These are phyloP conservation scores for Litoditis marina DNA, from an alignment of 2,888 invertebrate species.

Conservation along the genomic window DNA sequence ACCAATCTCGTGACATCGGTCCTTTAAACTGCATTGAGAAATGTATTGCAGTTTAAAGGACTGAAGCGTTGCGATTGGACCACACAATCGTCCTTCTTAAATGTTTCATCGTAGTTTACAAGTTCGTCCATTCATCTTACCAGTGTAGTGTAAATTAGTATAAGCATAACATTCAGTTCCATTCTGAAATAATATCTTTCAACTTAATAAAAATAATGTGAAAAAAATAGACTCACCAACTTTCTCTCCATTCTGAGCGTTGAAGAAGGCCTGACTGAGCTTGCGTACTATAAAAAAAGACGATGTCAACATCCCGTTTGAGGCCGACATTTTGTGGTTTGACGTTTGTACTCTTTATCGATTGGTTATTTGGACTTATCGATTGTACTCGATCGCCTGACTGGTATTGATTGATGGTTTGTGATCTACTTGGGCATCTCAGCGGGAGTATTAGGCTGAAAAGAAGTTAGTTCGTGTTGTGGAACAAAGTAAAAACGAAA, in stretches of 20 bases:
- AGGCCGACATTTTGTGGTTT: neutral
- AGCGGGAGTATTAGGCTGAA: neutral
- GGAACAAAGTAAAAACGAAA: neutral
- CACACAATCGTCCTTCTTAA: no score
- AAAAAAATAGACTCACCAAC: constrained; percentile 43
- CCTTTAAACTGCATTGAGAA: no score
- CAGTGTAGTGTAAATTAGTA: no score
- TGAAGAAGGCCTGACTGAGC: constrained; percentile 59
- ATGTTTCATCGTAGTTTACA: no score
- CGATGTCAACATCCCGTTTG: constrained; percentile 16
- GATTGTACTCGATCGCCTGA: neutral
- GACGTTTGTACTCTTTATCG: neutral
- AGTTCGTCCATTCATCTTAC: no score
- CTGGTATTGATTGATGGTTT: neutral
- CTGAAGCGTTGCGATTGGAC: no score
- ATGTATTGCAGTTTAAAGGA: no score
- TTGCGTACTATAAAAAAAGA: constrained; percentile 59
- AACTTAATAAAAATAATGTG: no score
- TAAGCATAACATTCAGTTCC: no score
- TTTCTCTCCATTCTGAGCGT: constrained; percentile 56
- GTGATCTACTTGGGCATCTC: neutral
- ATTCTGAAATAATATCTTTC: no score
- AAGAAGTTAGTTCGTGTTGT: neutral
- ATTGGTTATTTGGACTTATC: neutral
- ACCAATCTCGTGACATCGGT: no score